Conservation (phyloP, 2,797 vertebrate species). For the Crypturellus tataupa region DNA sequence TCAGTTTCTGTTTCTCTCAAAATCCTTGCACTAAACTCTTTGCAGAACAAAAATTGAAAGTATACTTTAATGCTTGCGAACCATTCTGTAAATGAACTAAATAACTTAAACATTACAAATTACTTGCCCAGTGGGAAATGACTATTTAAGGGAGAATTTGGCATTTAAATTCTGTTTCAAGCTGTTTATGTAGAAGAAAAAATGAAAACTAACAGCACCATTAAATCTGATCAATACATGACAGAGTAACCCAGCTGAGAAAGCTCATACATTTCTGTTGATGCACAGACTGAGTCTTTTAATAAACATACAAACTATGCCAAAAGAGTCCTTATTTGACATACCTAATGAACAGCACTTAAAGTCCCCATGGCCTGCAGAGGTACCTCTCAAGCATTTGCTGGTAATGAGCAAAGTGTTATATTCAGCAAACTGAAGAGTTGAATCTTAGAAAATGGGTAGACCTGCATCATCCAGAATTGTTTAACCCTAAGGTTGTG, state of each 20-base stretch:
- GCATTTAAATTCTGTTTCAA: constrained; percentile 2
- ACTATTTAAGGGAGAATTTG: neutral
- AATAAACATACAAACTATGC: neutral
- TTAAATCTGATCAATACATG: neutral
- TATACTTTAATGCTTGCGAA: neutral
- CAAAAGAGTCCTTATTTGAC: neutral
- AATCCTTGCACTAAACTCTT: neutral
- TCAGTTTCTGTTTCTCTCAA: neutral
- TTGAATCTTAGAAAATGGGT: neutral
- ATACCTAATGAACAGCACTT: neutral
- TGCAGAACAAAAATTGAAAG: neutral
- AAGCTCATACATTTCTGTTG: neutral
- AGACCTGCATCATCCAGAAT: neutral
- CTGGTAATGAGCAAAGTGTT: neutral
- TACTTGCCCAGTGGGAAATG: neutral
- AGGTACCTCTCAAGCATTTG: neutral
- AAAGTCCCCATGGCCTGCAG: neutral
- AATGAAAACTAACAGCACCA: neutral
- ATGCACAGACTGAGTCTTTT: neutral
- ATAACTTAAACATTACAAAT: neutral
- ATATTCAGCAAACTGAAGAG: neutral
- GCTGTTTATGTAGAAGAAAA: neutral
- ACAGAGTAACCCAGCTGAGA: neutral
- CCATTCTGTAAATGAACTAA: neutral
- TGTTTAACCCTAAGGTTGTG: neutral